Evolutionary conservation across 2,113 vertebrate genomes (phyloP), one percentile per base, ranked within the genome.

Genomic region (Pteruthius melanotis): DNA sequence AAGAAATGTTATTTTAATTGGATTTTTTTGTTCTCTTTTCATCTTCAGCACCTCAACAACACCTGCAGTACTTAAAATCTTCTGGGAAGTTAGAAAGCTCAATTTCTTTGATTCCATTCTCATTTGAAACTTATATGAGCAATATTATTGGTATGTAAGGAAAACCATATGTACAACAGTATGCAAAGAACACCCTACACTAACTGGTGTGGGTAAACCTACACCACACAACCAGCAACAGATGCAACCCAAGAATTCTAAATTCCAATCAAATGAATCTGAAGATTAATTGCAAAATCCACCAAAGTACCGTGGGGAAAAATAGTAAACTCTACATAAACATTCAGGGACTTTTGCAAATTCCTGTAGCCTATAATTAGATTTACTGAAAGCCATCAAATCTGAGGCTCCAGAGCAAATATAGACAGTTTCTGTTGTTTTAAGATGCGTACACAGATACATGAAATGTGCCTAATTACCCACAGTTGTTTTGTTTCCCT

Each of bases 1-100:
- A 92, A 87, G 44, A 79, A 94, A 95, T 89, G 94, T 93, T 89
- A 83, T 91, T 97, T 97, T 97, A 97, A 97, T 97, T 97, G 97
- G 94, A 94, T 96, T 94, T 89, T 75, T 96, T 90, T 96, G 90
- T 94, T 97, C 91, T 84, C 87, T 74, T 77, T 89, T 96, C 95
- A 94, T 95, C 93, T 95, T 84, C 90, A 80, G 86, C 82, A 95
- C 89, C 87, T 96, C 92, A 85, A 85, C 87, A 74, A 93, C 1
- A 79, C 89, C 86, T 87, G 86, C 86, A 93, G 75, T 92, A 90
- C 87, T 84, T 70, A 74, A 30, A 95, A 82, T 79, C 91, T 92
- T 90, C 89, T 3, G 40, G 66, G 89, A 97, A 63, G 89, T 84
- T 72, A 84, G 57, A 83, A 93, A 95, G 66, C 91, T 92, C 42